Evolutionary conservation across 2,888 invertebrate species (phyloP).

Genomic region (Julus scandinavius): DNA sequence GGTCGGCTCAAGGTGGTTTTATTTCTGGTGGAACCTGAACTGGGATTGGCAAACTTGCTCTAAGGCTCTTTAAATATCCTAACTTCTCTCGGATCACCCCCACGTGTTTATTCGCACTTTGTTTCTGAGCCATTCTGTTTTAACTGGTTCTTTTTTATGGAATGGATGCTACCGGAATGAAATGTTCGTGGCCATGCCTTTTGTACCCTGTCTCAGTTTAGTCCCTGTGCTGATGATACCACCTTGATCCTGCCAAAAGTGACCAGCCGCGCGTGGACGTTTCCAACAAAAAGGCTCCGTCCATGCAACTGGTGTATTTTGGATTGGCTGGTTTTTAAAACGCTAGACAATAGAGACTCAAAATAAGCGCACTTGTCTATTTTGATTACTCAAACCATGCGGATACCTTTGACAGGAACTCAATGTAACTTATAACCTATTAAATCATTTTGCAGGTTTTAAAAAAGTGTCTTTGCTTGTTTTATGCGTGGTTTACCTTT

Average conservation of each 20-base stretch:
- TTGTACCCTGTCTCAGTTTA: background rate
- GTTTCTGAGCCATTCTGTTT: background rate
- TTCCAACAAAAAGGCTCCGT: slow-evolving; percentile 37
- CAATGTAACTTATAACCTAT: slow-evolving; percentile 44
- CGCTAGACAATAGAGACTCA: slow-evolving; percentile 16
- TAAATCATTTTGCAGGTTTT: slow-evolving; percentile 46
- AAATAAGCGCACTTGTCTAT: slow-evolving; percentile 45
- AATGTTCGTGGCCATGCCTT: slow-evolving; percentile 26
- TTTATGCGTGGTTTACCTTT: background rate
- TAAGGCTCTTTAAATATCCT: background rate
- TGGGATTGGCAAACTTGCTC: slow-evolving; percentile 14
- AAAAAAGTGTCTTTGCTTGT: background rate
- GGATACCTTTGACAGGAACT: slow-evolving; percentile 39
- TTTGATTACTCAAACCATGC: slow-evolving; percentile 44
- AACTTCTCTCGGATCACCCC: background rate
- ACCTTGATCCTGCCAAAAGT: background rate
- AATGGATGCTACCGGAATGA: background rate
- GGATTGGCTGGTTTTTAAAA: slow-evolving; percentile 29
- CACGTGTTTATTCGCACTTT: slow-evolving; percentile 31
- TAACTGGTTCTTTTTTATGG: background rate
- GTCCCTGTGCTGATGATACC: background rate
- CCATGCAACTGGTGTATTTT: slow-evolving; percentile 44
- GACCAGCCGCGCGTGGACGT: slow-evolving; percentile 25
- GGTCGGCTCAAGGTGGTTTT: background rate
- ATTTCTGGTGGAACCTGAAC: background rate